Conservation (phyloP, 2,888 invertebrate species). For the Lepidocyrtinus sp. region DNA sequence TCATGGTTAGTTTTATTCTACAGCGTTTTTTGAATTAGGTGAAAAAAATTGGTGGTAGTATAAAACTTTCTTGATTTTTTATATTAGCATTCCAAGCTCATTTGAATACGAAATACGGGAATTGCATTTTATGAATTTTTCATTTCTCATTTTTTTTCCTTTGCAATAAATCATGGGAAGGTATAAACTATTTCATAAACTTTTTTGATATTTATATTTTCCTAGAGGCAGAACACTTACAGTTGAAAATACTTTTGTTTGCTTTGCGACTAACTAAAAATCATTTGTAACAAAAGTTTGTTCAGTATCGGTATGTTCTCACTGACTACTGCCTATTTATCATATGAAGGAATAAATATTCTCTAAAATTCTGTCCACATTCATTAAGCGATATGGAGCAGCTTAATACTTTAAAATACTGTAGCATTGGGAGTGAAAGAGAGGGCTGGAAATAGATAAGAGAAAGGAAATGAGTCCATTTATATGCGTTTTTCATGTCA, state of each 20-base stretch:
- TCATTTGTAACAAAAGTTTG: too few species aligned
- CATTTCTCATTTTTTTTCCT: background rate
- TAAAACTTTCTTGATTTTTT: background rate
- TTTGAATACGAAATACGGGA: background rate
- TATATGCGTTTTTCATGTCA: slow-evolving; percentile 57
- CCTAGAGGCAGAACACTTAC: too few species aligned
- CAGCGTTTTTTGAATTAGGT: too few species aligned
- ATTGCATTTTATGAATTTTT: background rate
- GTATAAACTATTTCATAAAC: background rate
- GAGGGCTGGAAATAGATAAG: slow-evolving; percentile 18
- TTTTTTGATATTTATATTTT: too few species aligned
- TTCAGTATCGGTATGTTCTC: too few species aligned
- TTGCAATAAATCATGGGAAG: background rate
- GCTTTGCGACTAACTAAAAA: too few species aligned
- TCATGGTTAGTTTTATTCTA: slow-evolving; percentile 20
- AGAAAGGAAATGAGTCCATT: slow-evolving; percentile 52
- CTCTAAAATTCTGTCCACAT: background rate
- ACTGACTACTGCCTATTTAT: too few species aligned
- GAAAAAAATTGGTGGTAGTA: background rate
- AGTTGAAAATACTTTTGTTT: too few species aligned
- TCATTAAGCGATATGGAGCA: background rate
- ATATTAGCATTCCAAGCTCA: background rate
- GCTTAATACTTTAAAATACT: background rate
- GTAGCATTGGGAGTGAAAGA: background rate
- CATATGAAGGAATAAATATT: background rate